Evolutionary conservation across 2,888 invertebrate genomes (phyloP).

Genomic region (Osedax frankpressi): DNA sequence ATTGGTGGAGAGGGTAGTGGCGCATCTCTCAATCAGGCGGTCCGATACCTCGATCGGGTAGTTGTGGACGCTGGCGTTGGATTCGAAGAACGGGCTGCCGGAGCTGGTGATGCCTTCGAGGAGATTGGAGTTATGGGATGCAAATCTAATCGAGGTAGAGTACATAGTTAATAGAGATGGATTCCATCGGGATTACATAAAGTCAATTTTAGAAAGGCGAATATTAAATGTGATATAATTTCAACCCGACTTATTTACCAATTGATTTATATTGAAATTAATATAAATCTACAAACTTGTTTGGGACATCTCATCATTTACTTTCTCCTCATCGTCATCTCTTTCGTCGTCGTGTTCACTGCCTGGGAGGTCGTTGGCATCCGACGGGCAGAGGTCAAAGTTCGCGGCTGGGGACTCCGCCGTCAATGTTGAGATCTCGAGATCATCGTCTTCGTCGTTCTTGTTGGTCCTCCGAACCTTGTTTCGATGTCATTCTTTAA

Average conservation of each 20-base stretch:
- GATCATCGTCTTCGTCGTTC: not conserved
- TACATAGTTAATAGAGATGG: no score
- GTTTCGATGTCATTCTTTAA: no score
- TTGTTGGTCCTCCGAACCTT: not conserved
- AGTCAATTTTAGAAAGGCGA: no score
- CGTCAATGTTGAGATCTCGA: not conserved
- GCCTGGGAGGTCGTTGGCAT: not conserved
- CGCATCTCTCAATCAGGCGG: slow-evolving; percentile 39
- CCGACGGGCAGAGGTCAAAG: not conserved
- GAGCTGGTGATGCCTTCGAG: no score
- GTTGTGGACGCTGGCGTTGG: slow-evolving; percentile 34
- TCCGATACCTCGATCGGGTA: slow-evolving; percentile 40
- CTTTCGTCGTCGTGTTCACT: not conserved
- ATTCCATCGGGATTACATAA: no score
- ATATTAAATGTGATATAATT: no score
- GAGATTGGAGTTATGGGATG: no score
- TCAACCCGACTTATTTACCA: no score
- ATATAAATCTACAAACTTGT: no score
- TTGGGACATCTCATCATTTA: no score
- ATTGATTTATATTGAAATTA: no score
- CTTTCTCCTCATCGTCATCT: not conserved
- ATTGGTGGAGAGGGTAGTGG: slow-evolving; percentile 40
- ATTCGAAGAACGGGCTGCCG: slow-evolving; percentile 32
- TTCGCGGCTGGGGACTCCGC: not conserved
- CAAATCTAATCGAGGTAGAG: no score